phyloP scores from a whole-genome alignment of 2,113 vertebrate species.

The Zosterops hypoxanthus region DNA sequence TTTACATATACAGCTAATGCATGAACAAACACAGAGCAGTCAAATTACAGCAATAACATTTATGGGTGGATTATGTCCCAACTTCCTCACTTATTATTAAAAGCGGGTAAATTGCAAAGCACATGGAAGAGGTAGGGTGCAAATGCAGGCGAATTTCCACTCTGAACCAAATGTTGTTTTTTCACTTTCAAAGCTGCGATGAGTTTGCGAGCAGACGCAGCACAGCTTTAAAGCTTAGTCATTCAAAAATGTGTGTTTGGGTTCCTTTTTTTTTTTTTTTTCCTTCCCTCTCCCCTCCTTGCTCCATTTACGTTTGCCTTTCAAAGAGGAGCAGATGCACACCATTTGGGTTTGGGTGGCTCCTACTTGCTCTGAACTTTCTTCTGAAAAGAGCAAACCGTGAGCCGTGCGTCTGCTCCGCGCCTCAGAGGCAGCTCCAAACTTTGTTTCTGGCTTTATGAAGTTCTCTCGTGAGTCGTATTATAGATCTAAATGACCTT shows the following conservation, averaged over 20 bases:
- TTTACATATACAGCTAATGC: not conserved
- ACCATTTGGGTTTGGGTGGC: slow-evolving; percentile 9
- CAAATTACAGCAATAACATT: slow-evolving; percentile 68
- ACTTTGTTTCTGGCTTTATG: slow-evolving; percentile 31
- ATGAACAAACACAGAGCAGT: slow-evolving; percentile 52
- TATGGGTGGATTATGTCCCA: slow-evolving; percentile 54
- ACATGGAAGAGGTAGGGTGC: slow-evolving; percentile 22
- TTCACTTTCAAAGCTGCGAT: slow-evolving; percentile 22
- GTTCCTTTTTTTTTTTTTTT: not conserved
- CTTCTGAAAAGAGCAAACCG: not conserved
- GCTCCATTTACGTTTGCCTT: slow-evolving; percentile 14
- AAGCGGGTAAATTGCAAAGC: not conserved
- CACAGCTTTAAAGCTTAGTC: slow-evolving; percentile 29
- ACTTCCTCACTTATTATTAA: slow-evolving; percentile 38
- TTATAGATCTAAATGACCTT: slow-evolving; percentile 72
- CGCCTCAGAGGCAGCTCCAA: not conserved
- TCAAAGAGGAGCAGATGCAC: slow-evolving; percentile 33
- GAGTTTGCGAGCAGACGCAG: slow-evolving; percentile 48
- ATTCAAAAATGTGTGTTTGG: slow-evolving; percentile 31
- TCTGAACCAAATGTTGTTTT: slow-evolving; percentile 41
- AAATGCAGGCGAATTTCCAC: slow-evolving; percentile 8
- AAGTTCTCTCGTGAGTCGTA: slow-evolving; percentile 51
- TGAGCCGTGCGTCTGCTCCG: not conserved
- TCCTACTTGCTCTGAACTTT: slow-evolving; percentile 17
- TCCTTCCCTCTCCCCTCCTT: not conserved